Evolutionary conservation across 2,113 vertebrate genomes (phyloP), one percentile per base, ranked within the genome.

Genomic region (Varanus komodoensis): DNA sequence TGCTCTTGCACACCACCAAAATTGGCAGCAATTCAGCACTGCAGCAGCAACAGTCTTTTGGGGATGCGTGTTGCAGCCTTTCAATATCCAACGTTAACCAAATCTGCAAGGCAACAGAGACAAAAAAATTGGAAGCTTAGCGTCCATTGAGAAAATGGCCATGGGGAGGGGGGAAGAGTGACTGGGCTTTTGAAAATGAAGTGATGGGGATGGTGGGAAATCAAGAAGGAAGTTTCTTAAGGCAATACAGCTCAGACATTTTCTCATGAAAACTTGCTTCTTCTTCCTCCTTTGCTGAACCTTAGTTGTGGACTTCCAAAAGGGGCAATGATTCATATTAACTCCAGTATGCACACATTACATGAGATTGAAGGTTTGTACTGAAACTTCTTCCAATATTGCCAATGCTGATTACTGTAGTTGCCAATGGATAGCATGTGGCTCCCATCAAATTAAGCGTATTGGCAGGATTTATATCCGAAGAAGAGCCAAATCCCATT

Each of bases 381-480:
- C 64, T 3, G 27, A 8, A 64, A 14, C 38, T 89, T 83, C 29
- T 2, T 57, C n/a, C n/a, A 67, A 77, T 50, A 6, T 64, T n/a
- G 34, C 27, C 74, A 67, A 84, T 67, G 38, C 38, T 77, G 68
- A n/a, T 82, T 83, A 19, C 52, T 71, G 64, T 69, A n/a, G 61
- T 71, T 81, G 80, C n/a, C 68, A 82, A 88, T 88, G 82, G 64
- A 44, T 93, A 93, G 79, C 84, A 92, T 91, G 87, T 38, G 25
- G 82, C 69, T 87, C 80, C 32, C 86, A 68, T 89, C 54, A 82
- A 92, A 93, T 81, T 77, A 92, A 88, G 90, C 77, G 44, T 11
- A 93, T 86, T 29, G 85, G 38, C 78, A 71, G 54, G 21, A 93
- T 95, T 93, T 68, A 73, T 38, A 93, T 73, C 48, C 89, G 92